These are phyloP conservation scores for Pinna nobilis DNA, from an alignment of 1,140 invertebrate species.

Conservation along the genomic window DNA sequence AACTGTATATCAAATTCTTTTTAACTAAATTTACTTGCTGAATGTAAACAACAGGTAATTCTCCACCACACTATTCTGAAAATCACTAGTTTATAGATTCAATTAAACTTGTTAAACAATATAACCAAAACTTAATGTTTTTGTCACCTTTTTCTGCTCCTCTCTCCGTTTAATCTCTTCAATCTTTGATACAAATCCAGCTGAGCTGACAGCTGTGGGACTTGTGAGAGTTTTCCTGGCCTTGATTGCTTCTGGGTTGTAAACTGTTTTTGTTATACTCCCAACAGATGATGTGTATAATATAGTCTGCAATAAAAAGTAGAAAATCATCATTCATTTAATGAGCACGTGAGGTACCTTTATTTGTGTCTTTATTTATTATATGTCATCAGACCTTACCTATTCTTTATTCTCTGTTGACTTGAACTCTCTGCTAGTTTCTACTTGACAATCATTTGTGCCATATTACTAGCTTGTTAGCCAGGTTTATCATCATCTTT, in stretches of 20 bases:
- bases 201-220: slow-evolving; percentile 68
- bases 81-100: too few relatives aligned
- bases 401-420: too few relatives aligned
- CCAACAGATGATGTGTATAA: slow-evolving; percentile 67
- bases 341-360: not conserved
- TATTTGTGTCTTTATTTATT: not conserved
- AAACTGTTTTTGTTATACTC: slow-evolving; percentile 76
- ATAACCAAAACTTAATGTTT: too few relatives aligned
- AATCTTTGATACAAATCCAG: slow-evolving; percentile 79
- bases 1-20: too few relatives aligned
- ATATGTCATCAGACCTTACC: not conserved
- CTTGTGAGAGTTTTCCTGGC: slow-evolving; percentile 46
- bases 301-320: slow-evolving; percentile 46
- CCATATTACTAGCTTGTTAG: too few relatives aligned
- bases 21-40: too few relatives aligned
- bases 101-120: too few relatives aligned
- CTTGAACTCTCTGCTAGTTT: too few relatives aligned
- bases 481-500: too few relatives aligned
- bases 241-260: slow-evolving; percentile 73
- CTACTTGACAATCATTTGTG: too few relatives aligned
- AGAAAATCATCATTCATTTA: not conserved
- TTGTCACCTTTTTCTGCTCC: slow-evolving; percentile 77
- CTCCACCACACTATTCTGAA: not conserved
- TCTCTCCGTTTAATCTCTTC: slow-evolving; percentile 80
- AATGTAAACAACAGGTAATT: too few relatives aligned